These are phyloP conservation scores for Scalopus aquaticus DNA, from an alignment of 2,113 vertebrate species.

Conservation along the genomic window DNA sequence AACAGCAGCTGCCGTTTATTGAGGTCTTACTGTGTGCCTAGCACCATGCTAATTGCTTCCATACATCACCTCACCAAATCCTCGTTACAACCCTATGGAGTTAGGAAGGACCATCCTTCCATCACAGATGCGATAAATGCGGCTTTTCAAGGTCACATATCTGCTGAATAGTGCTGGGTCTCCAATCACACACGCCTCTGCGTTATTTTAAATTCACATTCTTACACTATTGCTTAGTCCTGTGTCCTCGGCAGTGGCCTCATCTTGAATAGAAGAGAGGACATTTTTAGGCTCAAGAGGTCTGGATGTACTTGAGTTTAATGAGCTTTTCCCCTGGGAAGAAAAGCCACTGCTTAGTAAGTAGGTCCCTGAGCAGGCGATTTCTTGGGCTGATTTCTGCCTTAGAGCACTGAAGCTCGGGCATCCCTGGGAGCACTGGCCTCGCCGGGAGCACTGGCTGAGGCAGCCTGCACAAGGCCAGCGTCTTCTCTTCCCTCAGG, in stretches of 20 bases:
- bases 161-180: rapidly evolving
- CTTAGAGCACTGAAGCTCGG: not conserved
- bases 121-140: not conserved
- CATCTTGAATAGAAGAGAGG: not conserved
- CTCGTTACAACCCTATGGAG: not conserved
- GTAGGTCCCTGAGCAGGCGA: not conserved
- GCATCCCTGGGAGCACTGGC: too few species aligned
- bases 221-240: not conserved
- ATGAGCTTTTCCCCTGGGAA: not conserved
- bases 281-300: not conserved
- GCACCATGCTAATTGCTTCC: not conserved
- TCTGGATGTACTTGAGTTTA: not conserved
- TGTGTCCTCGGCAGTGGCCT: not conserved
- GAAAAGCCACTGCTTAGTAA: not conserved
- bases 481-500: not conserved
- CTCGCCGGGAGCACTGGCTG: not conserved
- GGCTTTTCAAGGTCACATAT: not conserved
- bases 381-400: not conserved
- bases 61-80: rapidly evolving
- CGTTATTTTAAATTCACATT: not conserved
- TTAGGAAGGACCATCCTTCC: not conserved
- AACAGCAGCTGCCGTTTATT: not conserved
- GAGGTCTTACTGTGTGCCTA: not conserved
- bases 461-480: not conserved
- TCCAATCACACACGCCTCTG: not conserved